phyloP scores from a whole-genome alignment of 2,113 vertebrate species.

The Sinosuthora webbiana region DNA sequence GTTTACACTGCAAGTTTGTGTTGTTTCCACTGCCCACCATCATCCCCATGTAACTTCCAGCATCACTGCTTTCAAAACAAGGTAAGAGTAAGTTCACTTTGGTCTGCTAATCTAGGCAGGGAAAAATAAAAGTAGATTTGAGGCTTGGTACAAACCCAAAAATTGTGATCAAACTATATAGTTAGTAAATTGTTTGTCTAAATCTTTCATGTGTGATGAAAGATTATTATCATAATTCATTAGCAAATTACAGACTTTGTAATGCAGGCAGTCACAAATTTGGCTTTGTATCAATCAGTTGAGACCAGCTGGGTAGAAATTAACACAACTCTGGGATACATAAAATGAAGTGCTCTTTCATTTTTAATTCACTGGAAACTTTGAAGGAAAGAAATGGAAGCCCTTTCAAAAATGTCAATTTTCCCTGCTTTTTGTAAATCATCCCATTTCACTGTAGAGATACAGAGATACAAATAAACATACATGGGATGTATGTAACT shows the following conservation, averaged over 20 bases:
- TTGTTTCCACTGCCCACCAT: background rate
- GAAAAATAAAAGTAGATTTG: slow-evolving; percentile 62
- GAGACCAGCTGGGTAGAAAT: slow-evolving; percentile 80
- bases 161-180: slow-evolving; percentile 81
- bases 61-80: background rate
- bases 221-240: slow-evolving; percentile 84
- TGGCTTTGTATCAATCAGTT: slow-evolving; percentile 82
- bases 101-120: slow-evolving; percentile 33
- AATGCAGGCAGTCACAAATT: slow-evolving; percentile 80
- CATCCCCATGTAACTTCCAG: background rate
- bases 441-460: slow-evolving; percentile 5
- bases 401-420: slow-evolving; percentile 67
- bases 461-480: background rate
- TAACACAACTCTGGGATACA: slow-evolving; percentile 78
- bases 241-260: slow-evolving; percentile 83
- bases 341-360: slow-evolving; percentile 78
- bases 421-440: slow-evolving; percentile 54
- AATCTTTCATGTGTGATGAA: slow-evolving; percentile 83
- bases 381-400: slow-evolving; percentile 74
- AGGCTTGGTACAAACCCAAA: slow-evolving; percentile 73
- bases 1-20: background rate
- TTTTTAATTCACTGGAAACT: slow-evolving; percentile 78
- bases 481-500: background rate
- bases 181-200: slow-evolving; percentile 81
- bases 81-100: slow-evolving; percentile 23